Base-by-base conservation (phyloP, 2,113 vertebrate species). In the Otus sunia region DNA sequence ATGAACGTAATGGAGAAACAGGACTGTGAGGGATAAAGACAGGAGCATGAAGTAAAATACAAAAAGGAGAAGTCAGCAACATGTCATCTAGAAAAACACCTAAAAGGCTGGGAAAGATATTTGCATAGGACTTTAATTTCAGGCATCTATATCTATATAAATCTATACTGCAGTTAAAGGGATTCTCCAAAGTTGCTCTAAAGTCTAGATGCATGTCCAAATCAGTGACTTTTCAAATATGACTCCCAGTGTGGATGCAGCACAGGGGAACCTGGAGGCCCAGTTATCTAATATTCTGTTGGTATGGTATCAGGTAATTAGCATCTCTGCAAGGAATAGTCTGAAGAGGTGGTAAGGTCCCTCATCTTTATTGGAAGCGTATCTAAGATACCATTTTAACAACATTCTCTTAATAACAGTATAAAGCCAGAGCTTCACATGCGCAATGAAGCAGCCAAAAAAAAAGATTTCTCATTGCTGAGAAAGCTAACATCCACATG, bases 321-420 rank as follows among this genome's bases (percentile, higher is more conserved):
- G 11, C 11, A 39, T 8, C 8, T 72, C 41, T 72, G 27, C 41
- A 21, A 80, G n/a, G 6, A 87, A 39, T 20, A 12, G 16, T 82
- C 25, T 30, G 29, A 52, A 15, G 36, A 17, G 29, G 5, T 2
- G 6, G 9, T 11, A 34, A 71, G n/a, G 10, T 76, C 41, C 12
- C 22, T 63, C 49, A 20, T 21, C n/a, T 52, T n/a, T 41, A 15
- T 5, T 79, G 14, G n/a, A 63, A n/a, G 5, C 69, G n/a, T 17
- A 43, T 43, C 55, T 64, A 50, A 52, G 41, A 17, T 4, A 13
- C 2, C 10, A 12, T 49, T 77, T 69, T 66, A 74, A 52, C 22
- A 63, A 34, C 10, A n/a, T 0, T 0, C 22, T 26, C 5, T 26
- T 32, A 19, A 30, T 14, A 25, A 41, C 29, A 63, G 6, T 41